Base-by-base conservation (phyloP, 2,113 vertebrate species). In the Prietella phreatophila region DNA sequence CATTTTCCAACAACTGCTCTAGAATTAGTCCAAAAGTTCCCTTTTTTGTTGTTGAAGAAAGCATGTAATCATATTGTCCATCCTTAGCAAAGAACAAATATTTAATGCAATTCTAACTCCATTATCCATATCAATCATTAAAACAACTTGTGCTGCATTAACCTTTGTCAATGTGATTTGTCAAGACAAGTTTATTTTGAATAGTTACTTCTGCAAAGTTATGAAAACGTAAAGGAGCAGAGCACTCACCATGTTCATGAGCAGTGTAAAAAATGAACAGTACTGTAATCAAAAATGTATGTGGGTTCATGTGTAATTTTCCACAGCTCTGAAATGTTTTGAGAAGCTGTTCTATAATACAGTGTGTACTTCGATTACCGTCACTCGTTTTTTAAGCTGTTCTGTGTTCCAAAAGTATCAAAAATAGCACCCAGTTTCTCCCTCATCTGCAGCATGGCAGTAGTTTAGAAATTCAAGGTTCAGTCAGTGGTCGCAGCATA, bases 221-320 rank as follows among this genome's bases (percentile, higher is more conserved):
- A 50, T 25, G 39, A 11, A 76, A 14, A 9, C 14, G 39, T 47
- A 42, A 42, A 47, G 22, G 22, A 78, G 22, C 42, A 79, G 25
- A 53, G 42, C 47, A n/a, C 13, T 50, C 42, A 53, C 47, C 5
- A 30, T 7, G 25, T 53, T 53, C 47, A 53, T n/a, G 78, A 58
- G n/a, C 42, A 78, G 42, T 78, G 75, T 42, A 78, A 81, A 80
- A 80, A 81, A 81, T 80, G n/a, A 80, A 80, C 27, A 55, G 47
- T 19, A 20, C 7, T 55, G 50, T 80, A 30, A 80, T 80, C 50
- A 80, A 80, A 53, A 55, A 80, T 80, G 2, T 7, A 79, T 76
- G 73, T 79, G 25, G 50, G n/a, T 19, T 80, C 15, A n/a, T 30
- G 27, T 33, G 53, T 56, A 56, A 56, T 33, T 81, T 81, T 56